Percentiles rank a stretch among this genome's conserved stretches.
phyloP scores from a whole-genome alignment of 2,113 vertebrate species.

The Bubo blakistoni region DNA sequence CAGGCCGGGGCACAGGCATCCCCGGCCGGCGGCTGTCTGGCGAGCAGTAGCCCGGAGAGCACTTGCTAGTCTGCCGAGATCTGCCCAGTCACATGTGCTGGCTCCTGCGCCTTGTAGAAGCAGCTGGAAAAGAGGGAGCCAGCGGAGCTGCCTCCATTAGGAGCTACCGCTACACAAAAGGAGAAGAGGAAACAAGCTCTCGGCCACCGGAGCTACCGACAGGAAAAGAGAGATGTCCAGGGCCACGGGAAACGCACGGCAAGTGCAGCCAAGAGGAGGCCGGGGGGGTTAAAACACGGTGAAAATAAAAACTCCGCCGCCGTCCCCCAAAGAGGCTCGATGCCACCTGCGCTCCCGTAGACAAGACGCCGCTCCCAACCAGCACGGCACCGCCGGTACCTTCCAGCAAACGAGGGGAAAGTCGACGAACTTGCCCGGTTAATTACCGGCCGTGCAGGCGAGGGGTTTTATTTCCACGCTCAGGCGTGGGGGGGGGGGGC shows the following conservation, averaged over 20 bases:
- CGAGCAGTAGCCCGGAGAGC: background rate
- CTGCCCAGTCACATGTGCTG: constrained; percentile 54
- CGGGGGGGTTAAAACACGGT: background rate
- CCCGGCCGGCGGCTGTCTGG: background rate
- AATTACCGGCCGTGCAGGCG: background rate
- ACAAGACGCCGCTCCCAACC: background rate
- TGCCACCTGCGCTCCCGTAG: background rate
- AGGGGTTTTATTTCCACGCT: background rate
- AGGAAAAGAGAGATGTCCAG: background rate
- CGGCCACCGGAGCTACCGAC: background rate
- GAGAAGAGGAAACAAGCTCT: constrained; percentile 34
- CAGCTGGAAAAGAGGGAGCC: constrained; percentile 60
- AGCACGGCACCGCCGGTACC: background rate
- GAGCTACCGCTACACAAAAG: constrained; percentile 54
- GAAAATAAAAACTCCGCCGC: background rate
- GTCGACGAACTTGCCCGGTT: background rate
- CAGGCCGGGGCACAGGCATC: background rate
- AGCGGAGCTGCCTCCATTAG: constrained; percentile 51
- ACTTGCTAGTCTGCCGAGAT: background rate
- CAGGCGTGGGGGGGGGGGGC: too few relatives aligned
- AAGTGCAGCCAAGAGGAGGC: background rate
- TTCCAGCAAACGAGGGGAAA: background rate
- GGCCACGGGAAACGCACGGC: background rate
- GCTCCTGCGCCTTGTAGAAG: constrained; percentile 47
- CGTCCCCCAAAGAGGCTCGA: background rate